Conservation (phyloP, 2,888 invertebrate species). For the Apotomis turbidana region DNA sequence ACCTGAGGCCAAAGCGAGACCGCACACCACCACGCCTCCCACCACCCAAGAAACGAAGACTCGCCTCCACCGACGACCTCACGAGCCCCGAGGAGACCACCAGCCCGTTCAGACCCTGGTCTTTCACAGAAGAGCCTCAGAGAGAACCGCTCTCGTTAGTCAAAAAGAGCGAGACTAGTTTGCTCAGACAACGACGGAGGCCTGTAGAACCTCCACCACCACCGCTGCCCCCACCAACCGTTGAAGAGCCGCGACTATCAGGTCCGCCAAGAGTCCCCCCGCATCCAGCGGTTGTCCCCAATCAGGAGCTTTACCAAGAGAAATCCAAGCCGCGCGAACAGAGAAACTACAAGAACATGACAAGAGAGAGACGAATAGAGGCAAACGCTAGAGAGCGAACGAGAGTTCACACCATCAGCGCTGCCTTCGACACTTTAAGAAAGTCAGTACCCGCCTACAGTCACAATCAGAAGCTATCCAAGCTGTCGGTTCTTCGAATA, state of each 20-base stretch:
- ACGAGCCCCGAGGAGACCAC: conserved; percentile 73
- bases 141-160: conserved; percentile 87
- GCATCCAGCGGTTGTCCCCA: conserved; percentile 74
- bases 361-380: conserved; percentile 94
- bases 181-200: conserved; percentile 67
- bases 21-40: conserved; percentile 67
- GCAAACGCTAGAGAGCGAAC: conserved; percentile 97
- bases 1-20: conserved; percentile 84
- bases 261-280: conserved; percentile 80
- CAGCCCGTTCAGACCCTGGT: conserved; percentile 87
- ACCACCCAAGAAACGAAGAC: conserved; percentile 89
- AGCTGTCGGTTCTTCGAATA: conserved; percentile 95
- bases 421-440: conserved; percentile 95
- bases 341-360: conserved; percentile 98
- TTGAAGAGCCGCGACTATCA: conserved; percentile 54
- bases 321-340: conserved; percentile 84
- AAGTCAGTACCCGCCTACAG: conserved; percentile 95
- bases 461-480: conserved; percentile 96
- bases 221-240: conserved; percentile 57
- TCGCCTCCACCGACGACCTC: conserved; percentile 69
- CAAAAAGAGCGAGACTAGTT: conserved; percentile 69
- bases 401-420: conserved; percentile 97
- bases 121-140: conserved; percentile 82
- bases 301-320: conserved; percentile 56
- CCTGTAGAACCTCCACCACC: conserved; percentile 66